Evolutionary conservation across 2,888 invertebrate species (phyloP).

Genomic region (Hoplodrina blanda): DNA sequence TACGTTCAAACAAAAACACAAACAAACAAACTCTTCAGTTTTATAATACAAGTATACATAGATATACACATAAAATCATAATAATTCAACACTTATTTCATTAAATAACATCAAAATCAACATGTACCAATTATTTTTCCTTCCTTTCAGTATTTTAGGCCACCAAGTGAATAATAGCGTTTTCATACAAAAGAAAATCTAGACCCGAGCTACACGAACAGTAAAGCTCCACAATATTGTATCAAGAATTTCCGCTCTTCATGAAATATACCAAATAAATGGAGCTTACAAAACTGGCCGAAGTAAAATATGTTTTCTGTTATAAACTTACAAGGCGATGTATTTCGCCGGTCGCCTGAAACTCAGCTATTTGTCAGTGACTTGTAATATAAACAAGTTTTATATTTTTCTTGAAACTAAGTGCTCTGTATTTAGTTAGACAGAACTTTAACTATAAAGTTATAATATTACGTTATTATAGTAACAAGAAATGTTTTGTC

Average conservation of each 20-base stretch:
- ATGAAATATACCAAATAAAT: slow-evolving; percentile 19
- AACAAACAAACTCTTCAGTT: too few species aligned
- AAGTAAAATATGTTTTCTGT: slow-evolving; percentile 47
- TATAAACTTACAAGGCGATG: slow-evolving; percentile 38
- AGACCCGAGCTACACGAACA: not conserved
- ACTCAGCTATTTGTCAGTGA: slow-evolving; percentile 17
- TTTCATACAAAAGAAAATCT: slow-evolving; percentile 2
- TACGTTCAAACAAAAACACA: too few species aligned
- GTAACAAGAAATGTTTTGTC: too few species aligned
- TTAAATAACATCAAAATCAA: too few species aligned
- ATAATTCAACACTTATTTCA: too few species aligned
- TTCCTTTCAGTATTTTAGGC: not conserved
- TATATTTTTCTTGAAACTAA: slow-evolving; percentile 22
- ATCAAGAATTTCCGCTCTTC: slow-evolving; percentile 35
- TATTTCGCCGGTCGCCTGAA: slow-evolving; percentile 27
- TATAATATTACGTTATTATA: too few species aligned
- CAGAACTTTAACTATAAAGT: not conserved
- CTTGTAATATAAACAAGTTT: slow-evolving; percentile 5
- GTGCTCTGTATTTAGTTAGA: not conserved
- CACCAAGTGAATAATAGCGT: not conserved
- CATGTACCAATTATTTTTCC: not conserved
- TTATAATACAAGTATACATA: too few species aligned
- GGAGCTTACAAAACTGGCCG: slow-evolving; percentile 1
- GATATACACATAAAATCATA: too few species aligned
- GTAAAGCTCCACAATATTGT: slow-evolving; percentile 22